Conservation (phyloP, 2,797 vertebrate genomes). For the Craterocephalus amniculus region DNA sequence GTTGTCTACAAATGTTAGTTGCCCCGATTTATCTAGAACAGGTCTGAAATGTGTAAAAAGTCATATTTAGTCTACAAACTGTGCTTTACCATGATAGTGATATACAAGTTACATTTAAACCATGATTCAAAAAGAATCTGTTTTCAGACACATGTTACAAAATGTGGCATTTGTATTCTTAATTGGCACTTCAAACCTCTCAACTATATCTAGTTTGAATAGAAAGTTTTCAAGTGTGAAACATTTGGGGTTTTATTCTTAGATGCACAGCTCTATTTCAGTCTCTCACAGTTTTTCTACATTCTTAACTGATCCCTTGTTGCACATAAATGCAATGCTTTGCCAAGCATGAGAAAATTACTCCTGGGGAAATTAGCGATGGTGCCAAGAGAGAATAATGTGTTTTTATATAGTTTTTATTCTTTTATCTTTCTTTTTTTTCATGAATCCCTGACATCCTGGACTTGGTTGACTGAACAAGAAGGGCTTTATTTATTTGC, state of each 20-base stretch:
- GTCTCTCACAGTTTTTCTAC: constrained; percentile 63
- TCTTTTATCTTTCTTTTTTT: constrained; percentile 45
- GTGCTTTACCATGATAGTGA: neutral
- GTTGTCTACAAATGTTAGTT: too few species aligned
- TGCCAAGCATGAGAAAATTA: constrained; percentile 83
- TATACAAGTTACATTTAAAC: neutral
- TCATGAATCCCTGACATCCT: constrained; percentile 66
- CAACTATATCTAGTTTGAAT: constrained; percentile 17
- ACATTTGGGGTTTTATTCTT: constrained; percentile 11
- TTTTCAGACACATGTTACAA: constrained; percentile 5
- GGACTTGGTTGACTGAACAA: constrained; percentile 71
- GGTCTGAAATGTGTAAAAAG: constrained; percentile 10
- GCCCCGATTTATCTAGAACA: neutral
- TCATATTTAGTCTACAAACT: neutral
- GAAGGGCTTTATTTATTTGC: constrained; percentile 72
- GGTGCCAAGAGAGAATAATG: constrained; percentile 72
- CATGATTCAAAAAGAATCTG: neutral
- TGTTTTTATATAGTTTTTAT: constrained; percentile 54
- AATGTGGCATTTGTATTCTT: neutral
- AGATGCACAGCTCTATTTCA: constrained; percentile 43
- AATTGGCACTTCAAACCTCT: constrained; percentile 2
- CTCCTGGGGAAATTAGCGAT: constrained; percentile 82
- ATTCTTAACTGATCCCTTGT: constrained; percentile 83
- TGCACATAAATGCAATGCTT: constrained; percentile 82
- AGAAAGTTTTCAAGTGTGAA: constrained; percentile 49